Evolutionary conservation across 2,797 vertebrate genomes (phyloP).

Genomic region (Eupleurogrammus muticus): DNA sequence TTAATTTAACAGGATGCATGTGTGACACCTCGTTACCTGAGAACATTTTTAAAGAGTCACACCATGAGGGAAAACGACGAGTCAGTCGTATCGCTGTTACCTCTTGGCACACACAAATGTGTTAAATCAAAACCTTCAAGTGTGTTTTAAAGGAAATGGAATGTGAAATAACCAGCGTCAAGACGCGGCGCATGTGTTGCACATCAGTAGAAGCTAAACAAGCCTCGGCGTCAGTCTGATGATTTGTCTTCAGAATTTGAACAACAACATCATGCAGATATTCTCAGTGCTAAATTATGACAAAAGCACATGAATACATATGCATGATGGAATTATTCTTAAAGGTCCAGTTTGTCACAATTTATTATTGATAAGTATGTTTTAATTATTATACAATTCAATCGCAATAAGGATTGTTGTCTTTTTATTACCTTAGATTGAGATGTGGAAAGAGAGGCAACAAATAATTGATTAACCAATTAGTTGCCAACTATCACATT

Average conservation of each 20-base stretch:
- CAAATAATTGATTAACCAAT: too few relatives aligned
- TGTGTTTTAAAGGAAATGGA: not conserved
- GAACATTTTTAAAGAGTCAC: not conserved
- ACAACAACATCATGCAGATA: not conserved
- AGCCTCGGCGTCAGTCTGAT: not conserved
- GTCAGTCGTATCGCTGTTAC: not conserved
- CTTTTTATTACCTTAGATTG: too few relatives aligned
- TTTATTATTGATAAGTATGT: too few relatives aligned
- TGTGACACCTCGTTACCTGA: slow-evolving; percentile 4
- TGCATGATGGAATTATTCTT: not conserved
- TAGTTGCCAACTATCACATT: too few relatives aligned
- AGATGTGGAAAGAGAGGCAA: too few relatives aligned
- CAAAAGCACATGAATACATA: not conserved
- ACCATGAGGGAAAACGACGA: not conserved
- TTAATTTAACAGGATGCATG: not conserved
- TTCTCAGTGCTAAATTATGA: not conserved
- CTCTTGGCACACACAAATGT: slow-evolving; percentile 9
- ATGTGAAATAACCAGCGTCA: not conserved
- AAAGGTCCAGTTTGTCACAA: too few relatives aligned
- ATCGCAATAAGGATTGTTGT: too few relatives aligned
- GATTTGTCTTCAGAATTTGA: not conserved
- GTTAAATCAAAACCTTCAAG: not conserved
- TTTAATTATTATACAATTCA: too few relatives aligned
- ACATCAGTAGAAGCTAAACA: slow-evolving; percentile 6
- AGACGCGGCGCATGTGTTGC: not conserved